Base-by-base conservation (phyloP, 2,888 invertebrate species). In the Stomorhina lunata region DNA sequence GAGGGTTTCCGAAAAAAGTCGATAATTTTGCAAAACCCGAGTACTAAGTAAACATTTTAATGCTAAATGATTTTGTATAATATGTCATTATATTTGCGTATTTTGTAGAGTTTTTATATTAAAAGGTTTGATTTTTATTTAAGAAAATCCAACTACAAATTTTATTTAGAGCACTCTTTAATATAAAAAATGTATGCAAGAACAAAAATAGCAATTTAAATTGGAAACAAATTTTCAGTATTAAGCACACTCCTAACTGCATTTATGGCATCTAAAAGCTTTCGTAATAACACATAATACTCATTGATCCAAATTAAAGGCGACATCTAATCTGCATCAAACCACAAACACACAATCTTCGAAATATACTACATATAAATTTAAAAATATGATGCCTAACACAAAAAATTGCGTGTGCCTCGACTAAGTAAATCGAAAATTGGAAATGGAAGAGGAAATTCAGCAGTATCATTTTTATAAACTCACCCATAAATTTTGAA, bases 401-500 rank as follows among this genome's bases (percentile, higher is more conserved):
- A n/a, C n/a, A 43, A 32, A 57, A 29, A 63, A 43, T 32, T 45
- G 10, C 43, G 55, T 40, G 17, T 61, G 61, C 66, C 10, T n/a
- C n/a, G n/a, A n/a, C n/a, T 34, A 45, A 81, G 40, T 3, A 61
- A 65, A 76, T 63, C 15, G 10, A 61, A 61, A 59, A 59, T 40
- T 25, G 40, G 9, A 61, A 63, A 34, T 10, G 34, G 6, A 61
- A 17, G 32, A 63, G 48, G 25, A 40, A 34, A 69, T 53, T 55
- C 48, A 77, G 32, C 40, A 34, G 43, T 45, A 69, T 53, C 50
- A n/a, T n/a, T n/a, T n/a, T n/a, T n/a, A n/a, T n/a, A n/a, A n/a
- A n/a, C n/a, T n/a, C n/a, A n/a, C n/a, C n/a, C n/a, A 68, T 68
- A 81, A 55, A 75, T 61, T 75, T 75, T 59, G 50, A 9, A 69